Evolutionary conservation across 2,888 invertebrate genomes (phyloP).

Genomic region (Geophilus truncorum): DNA sequence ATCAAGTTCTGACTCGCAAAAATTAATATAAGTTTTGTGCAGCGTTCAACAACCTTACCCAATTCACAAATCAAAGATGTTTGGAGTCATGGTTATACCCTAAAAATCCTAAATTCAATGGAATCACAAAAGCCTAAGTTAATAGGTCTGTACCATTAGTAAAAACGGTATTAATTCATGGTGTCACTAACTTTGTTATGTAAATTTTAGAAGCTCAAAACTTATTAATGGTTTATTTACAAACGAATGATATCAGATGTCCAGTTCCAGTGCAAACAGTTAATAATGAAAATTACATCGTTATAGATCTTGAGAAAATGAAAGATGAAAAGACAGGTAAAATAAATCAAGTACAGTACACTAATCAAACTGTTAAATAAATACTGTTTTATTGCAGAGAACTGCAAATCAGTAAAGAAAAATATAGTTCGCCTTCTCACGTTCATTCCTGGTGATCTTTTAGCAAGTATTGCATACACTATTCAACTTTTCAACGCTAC

Average conservation of each 20-base stretch:
- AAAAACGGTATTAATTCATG: background rate
- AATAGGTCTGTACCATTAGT: too few species aligned
- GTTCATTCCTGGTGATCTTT: constrained; percentile 66
- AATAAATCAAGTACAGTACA: background rate
- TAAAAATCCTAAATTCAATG: constrained; percentile 77
- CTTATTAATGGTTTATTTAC: constrained; percentile 64
- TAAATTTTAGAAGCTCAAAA: constrained; percentile 62
- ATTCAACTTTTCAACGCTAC: constrained; percentile 62
- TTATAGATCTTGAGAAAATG: background rate
- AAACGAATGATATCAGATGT: constrained; percentile 61
- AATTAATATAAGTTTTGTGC: background rate
- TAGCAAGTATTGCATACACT: constrained; percentile 59
- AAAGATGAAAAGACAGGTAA: background rate
- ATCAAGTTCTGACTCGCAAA: too few species aligned
- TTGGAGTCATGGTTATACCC: constrained; percentile 52
- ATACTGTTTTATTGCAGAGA: too few species aligned
- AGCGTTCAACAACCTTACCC: constrained; percentile 30
- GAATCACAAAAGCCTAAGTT: constrained; percentile 65
- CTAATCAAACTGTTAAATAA: too few species aligned
- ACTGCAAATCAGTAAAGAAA: background rate
- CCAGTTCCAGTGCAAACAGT: constrained; percentile 67
- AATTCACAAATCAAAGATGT: constrained; percentile 41
- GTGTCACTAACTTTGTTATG: background rate
- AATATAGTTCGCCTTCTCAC: constrained; percentile 71
- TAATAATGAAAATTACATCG: constrained; percentile 52